Conservation (phyloP, 2,888 invertebrate species). For the Dusona sp. region DNA sequence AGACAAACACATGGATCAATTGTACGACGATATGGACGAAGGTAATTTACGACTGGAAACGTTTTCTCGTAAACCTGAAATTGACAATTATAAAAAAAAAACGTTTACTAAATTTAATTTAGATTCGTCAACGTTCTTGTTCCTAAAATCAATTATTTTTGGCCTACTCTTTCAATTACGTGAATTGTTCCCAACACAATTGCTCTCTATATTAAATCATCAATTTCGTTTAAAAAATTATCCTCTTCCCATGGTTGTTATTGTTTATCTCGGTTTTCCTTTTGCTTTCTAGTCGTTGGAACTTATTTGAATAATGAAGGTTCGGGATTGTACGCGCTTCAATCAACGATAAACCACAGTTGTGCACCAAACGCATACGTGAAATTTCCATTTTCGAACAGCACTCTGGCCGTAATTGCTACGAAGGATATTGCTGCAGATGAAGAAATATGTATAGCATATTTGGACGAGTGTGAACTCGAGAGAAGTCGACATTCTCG, state of each 20-base stretch:
- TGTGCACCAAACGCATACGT: slow-evolving; percentile 95
- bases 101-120: neutral
- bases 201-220: neutral
- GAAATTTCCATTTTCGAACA: slow-evolving; percentile 93
- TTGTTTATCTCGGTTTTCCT: neutral
- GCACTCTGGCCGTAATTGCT: slow-evolving; percentile 90
- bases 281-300: slow-evolving; percentile 86
- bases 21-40: slow-evolving; percentile 93
- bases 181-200: neutral
- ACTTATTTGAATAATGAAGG: slow-evolving; percentile 97
- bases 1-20: slow-evolving; percentile 91
- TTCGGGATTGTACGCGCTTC: slow-evolving; percentile 93
- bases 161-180: neutral
- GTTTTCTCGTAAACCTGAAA: neutral
- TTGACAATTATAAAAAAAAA: neutral
- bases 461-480: slow-evolving; percentile 94
- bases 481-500: slow-evolving; percentile 94
- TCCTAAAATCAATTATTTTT: too few species aligned
- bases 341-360: slow-evolving; percentile 96
- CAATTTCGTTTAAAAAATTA: neutral
- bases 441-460: slow-evolving; percentile 96
- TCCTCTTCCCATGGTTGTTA: neutral
- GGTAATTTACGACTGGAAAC: slow-evolving; percentile 85
- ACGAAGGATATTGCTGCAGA: slow-evolving; percentile 90
- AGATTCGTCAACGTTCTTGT: neutral